Percentiles rank a stretch among this genome's conserved stretches.
phyloP scores from a whole-genome alignment of 2,888 invertebrate genomes.

The Dorcus parallelipipedus region DNA sequence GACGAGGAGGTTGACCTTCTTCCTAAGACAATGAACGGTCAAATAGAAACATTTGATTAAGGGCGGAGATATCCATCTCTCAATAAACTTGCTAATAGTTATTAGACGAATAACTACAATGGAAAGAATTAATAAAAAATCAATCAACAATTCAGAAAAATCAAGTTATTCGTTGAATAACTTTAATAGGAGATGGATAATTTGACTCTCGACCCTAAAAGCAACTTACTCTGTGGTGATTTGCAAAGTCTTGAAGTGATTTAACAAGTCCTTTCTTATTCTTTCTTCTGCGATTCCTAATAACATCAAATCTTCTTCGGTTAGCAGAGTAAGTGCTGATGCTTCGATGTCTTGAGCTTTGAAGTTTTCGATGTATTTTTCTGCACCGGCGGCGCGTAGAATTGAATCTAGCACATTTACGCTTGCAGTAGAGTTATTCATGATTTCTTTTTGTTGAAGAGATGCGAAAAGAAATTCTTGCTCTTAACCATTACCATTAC shows the following conservation, averaged over 20 bases:
- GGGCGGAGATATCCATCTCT: no score
- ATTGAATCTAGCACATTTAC: slow-evolving; percentile 31
- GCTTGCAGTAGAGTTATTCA: neutral
- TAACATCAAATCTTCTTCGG: slow-evolving; percentile 31
- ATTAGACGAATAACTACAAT: no score
- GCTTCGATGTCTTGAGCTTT: slow-evolving; percentile 28
- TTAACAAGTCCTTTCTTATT: slow-evolving; percentile 26
- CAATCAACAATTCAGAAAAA: no score
- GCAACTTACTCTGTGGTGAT: slow-evolving; percentile 36
- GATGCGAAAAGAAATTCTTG: neutral
- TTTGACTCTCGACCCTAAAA: neutral
- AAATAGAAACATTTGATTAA: neutral
- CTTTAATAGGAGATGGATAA: no score
- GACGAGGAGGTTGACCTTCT: slow-evolving; percentile 16
- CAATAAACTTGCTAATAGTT: no score
- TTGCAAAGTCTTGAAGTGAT: slow-evolving; percentile 28
- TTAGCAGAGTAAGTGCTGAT: slow-evolving; percentile 31
- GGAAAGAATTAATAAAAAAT: neutral
- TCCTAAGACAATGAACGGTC: slow-evolving; percentile 20
- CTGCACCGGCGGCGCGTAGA: slow-evolving; percentile 33
- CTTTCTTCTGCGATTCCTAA: slow-evolving; percentile 33
- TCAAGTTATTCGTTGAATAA: no score
- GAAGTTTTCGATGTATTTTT: slow-evolving; percentile 33
- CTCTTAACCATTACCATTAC: no score
- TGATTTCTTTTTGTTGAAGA: neutral